phyloP scores from a whole-genome alignment of 1,140 invertebrate species.

The Cyclargus thomasi region DNA sequence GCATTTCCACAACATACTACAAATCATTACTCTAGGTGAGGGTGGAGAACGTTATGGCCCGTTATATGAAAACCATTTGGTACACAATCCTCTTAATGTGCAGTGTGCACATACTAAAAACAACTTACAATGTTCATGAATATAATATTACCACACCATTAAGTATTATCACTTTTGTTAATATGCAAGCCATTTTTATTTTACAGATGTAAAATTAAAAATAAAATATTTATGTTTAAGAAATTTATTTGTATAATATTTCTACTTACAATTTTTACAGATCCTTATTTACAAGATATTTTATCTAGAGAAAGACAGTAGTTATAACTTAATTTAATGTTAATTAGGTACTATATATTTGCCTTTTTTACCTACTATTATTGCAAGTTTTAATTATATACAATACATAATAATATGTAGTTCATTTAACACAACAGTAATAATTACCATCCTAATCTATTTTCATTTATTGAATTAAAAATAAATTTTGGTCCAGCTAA shows the following conservation, averaged over 20 bases:
- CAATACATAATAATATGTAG: constrained; percentile 40
- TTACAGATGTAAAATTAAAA: too few species aligned
- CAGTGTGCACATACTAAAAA: too few species aligned
- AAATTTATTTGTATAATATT: constrained; percentile 70
- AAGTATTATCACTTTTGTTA: too few species aligned
- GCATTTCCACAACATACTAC: too few species aligned
- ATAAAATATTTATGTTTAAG: constrained; percentile 46
- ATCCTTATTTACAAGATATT: constrained; percentile 59
- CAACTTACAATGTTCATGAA: too few species aligned
- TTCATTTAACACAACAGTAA: constrained; percentile 51
- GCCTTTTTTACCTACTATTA: constrained; percentile 57
- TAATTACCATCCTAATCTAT: constrained; percentile 16
- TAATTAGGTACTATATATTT: constrained; percentile 40
- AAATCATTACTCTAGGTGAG: too few species aligned
- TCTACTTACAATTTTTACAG: constrained; percentile 72
- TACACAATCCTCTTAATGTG: too few species aligned
- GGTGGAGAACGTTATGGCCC: too few species aligned
- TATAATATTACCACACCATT: too few species aligned
- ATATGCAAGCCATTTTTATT: too few species aligned
- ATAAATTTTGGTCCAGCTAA: constrained; percentile 73
- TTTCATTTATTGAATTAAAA: constrained; percentile 48
- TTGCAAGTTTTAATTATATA: constrained; percentile 69
- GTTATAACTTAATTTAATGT: constrained; percentile 53
- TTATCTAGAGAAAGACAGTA: constrained; percentile 38
- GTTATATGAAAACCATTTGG: too few species aligned